phyloP scores from a whole-genome alignment of 1,140 invertebrate species.

The Brevipalpus yothersi region DNA sequence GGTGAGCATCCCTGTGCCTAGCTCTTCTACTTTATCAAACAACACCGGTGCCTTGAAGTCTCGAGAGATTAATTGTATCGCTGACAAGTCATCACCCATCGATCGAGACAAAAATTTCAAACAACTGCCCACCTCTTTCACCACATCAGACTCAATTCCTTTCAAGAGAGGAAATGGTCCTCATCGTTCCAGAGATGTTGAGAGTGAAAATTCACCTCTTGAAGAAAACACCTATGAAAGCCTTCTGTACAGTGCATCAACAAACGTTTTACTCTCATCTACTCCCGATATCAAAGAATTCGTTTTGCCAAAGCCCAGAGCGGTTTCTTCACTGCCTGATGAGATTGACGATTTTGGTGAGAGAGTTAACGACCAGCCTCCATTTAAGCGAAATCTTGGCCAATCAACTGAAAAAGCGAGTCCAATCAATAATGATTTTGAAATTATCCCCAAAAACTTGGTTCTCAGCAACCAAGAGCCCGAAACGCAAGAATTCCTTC shows the following conservation, averaged over 20 bases:
- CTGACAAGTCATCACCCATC: too few species aligned
- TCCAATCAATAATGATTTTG: conserved; percentile 11
- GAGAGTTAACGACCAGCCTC: neutral
- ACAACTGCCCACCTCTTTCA: too few species aligned
- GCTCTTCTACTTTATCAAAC: too few species aligned
- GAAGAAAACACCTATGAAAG: conserved; percentile 18
- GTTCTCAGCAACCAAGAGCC: conserved; percentile 10
- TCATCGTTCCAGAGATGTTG: too few species aligned
- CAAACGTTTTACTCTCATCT: conserved; percentile 5
- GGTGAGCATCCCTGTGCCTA: too few species aligned
- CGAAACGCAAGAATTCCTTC: conserved; percentile 24
- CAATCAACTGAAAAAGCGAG: neutral
- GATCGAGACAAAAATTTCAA: too few species aligned
- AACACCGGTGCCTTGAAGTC: too few species aligned
- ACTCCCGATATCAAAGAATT: conserved; percentile 8
- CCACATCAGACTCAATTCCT: too few species aligned
- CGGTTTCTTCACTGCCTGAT: conserved; percentile 1
- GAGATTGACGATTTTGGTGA: neutral
- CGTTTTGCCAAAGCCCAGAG: neutral
- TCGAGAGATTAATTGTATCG: too few species aligned
- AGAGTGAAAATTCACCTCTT: too few species aligned
- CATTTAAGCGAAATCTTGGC: neutral
- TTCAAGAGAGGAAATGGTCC: too few species aligned
- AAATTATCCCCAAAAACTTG: conserved; percentile 14
- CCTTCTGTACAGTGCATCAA: conserved; percentile 18